Evolutionary conservation across 2,797 vertebrate genomes (phyloP).

Genomic region (Paguma larvata): DNA sequence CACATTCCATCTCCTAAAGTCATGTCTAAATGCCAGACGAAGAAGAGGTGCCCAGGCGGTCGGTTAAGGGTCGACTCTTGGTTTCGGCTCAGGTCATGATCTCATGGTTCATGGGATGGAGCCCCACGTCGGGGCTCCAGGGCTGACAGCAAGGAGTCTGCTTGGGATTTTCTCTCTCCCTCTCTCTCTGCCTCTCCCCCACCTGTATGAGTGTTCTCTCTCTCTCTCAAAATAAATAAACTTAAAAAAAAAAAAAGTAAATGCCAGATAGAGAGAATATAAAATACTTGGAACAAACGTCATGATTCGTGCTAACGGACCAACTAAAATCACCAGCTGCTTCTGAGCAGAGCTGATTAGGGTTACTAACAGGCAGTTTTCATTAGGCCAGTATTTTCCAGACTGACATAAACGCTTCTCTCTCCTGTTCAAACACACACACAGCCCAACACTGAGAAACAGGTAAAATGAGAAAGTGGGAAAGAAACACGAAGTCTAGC

Average conservation of each 20-base stretch:
- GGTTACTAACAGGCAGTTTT: neutral
- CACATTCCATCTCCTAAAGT: conserved; percentile 30
- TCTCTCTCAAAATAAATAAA: no score
- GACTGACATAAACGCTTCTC: neutral
- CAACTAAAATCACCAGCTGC: neutral
- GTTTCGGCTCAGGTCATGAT: no score
- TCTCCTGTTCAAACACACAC: conserved; percentile 24
- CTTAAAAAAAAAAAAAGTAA: neutral
- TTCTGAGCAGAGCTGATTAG: neutral
- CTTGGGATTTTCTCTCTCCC: no score
- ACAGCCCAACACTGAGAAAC: neutral
- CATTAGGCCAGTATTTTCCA: neutral
- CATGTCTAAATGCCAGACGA: neutral
- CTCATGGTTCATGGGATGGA: no score
- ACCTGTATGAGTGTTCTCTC: no score
- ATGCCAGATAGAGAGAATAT: neutral
- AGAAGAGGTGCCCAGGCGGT: neutral
- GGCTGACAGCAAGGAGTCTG: no score
- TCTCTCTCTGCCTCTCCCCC: no score
- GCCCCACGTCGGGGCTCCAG: no score
- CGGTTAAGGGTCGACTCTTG: no score
- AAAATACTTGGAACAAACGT: conserved; percentile 13
- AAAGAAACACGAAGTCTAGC: neutral
- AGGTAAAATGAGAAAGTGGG: neutral
- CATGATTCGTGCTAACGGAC: neutral